Percentiles rank a stretch among this genome's conserved stretches.
phyloP scores from a whole-genome alignment of 1,140 invertebrate species.

The Drosophila subpulchrella region DNA sequence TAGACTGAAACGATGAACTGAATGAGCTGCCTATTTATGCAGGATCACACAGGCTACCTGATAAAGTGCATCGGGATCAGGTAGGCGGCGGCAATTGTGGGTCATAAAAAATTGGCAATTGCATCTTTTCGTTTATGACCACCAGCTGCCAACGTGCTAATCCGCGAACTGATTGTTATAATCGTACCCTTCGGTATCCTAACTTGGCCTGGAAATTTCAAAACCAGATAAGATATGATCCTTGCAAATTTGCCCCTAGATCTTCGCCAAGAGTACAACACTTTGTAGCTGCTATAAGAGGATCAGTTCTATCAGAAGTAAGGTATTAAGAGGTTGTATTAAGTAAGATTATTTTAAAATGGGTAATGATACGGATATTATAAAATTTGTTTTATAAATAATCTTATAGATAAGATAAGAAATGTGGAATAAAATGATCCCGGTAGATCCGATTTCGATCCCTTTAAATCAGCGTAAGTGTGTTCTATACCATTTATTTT shows the following conservation, averaged over 20 bases:
- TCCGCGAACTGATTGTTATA: slow-evolving; percentile 4
- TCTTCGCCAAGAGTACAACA: neutral
- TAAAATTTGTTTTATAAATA: too few relatives aligned
- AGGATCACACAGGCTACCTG: slow-evolving; percentile 8
- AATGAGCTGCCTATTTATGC: slow-evolving; percentile 31
- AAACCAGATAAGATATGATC: neutral
- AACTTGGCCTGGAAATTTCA: slow-evolving; percentile 5
- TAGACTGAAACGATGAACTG: slow-evolving; percentile 11
- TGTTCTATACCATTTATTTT: neutral
- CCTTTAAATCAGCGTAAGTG: too few relatives aligned
- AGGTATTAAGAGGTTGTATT: too few relatives aligned
- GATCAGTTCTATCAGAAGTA: neutral
- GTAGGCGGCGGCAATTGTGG: slow-evolving; percentile 26
- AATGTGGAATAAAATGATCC: too few relatives aligned
- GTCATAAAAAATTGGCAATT: slow-evolving; percentile 40
- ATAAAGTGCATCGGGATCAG: slow-evolving; percentile 16
- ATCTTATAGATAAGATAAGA: too few relatives aligned
- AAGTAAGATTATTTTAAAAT: too few relatives aligned
- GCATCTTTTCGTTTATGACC: slow-evolving; percentile 45
- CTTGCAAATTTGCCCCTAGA: neutral
- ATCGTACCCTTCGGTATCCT: neutral
- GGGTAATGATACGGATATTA: too few relatives aligned
- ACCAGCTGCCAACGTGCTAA: slow-evolving; percentile 33
- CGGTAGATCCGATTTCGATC: too few relatives aligned
- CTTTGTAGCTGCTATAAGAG: neutral